Evolutionary conservation across 2,113 vertebrate species (phyloP), one percentile per base, ranked within the genome.

Genomic region (Passer domesticus): DNA sequence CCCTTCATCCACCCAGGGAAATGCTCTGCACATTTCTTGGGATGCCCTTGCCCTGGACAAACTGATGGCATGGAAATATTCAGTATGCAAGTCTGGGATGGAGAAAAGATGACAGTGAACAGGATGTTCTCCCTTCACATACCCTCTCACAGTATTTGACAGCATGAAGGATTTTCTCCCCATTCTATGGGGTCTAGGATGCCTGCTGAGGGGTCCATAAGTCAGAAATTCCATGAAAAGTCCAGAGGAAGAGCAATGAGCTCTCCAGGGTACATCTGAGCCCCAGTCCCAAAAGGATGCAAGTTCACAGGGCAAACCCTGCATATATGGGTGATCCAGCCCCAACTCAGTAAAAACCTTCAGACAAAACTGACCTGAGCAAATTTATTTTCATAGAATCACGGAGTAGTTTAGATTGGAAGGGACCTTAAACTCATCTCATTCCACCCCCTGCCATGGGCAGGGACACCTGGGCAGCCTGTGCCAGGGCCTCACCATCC

Each of bases 291-390:
- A 62, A 70, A 46, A 67, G 15, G 69, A 78, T 39, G 33, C 2
- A 7, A 0, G 0, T 21, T 11, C 1, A 3, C 0, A 37, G 28
- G n/a, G 28, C 15, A 18, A 88, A 60, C 39, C 28, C 63, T 72
- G 49, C n/a, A 69, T 37, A 17, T 13, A 49, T 0, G 2, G 47
- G 16, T 20, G 27, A 69, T 41, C 52, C 85, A 81, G 7, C 25
- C 33, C 24, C 5, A 58, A 23, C 20, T 30, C 41, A 55, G 13
- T 18, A 72, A 81, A 56, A 47, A 1, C 27, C 31, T 53, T 44
- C 23, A 25, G 67, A 73, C 21, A 90, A 64, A 85, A 88, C 11
- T 0, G 0, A 78, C 17, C 28, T 20, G 24, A 80, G n/a, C 8
- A 60, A 22, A 41, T 44, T 63, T 24, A 67, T 58, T 23, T 25